phyloP scores from a whole-genome alignment of 2,797 vertebrate species.

The Bufotes viridis region DNA sequence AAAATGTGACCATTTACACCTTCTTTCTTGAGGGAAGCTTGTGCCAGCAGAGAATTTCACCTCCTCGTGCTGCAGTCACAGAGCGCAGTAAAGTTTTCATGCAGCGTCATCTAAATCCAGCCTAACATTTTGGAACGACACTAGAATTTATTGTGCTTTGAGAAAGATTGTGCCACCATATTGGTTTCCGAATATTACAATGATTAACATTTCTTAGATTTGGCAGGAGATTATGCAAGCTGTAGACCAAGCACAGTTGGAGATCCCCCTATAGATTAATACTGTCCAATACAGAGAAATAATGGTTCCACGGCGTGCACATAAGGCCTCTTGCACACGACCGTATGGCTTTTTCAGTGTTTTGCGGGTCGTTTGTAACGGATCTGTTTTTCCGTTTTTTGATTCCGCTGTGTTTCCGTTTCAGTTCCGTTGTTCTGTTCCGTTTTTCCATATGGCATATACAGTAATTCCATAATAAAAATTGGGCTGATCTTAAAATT shows the following conservation, averaged over 20 bases:
- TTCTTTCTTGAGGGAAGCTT: background rate
- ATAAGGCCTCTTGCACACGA: too few species aligned
- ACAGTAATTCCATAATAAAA: too few species aligned
- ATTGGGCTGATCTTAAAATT: too few species aligned
- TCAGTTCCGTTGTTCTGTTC: too few species aligned
- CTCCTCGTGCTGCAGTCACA: background rate
- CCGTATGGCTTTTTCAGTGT: too few species aligned
- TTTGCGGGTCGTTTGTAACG: too few species aligned
- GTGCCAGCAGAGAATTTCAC: background rate
- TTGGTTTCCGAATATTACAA: background rate
- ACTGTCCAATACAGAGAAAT: background rate
- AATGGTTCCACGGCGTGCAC: background rate
- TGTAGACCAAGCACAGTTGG: background rate
- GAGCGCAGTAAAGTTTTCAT: background rate
- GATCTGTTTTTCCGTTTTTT: too few species aligned
- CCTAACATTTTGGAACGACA: background rate
- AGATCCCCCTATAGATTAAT: background rate
- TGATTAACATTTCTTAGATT: background rate
- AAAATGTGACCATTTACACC: background rate
- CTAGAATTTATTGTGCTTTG: background rate
- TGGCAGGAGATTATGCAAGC: conserved; percentile 2
- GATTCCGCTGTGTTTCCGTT: too few species aligned
- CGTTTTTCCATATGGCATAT: too few species aligned
- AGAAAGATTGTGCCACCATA: too few species aligned
- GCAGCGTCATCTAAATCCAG: background rate